These are phyloP conservation scores for Crocallis elinguaria DNA, from an alignment of 2,888 invertebrate genomes.

Conservation along the genomic window DNA sequence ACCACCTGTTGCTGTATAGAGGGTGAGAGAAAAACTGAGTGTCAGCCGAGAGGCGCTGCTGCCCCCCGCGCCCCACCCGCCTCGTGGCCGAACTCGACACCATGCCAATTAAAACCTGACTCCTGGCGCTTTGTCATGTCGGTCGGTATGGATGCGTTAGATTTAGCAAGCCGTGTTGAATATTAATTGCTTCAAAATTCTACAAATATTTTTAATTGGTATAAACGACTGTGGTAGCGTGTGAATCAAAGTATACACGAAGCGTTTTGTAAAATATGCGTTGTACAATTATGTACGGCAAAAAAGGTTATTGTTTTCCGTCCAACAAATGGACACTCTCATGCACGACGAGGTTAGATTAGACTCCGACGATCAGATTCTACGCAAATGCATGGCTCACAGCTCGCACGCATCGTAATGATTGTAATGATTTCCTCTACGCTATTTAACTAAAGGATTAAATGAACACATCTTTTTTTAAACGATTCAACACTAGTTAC, in stretches of 20 bases:
- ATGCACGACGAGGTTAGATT: constrained; percentile 22
- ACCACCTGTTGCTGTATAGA: constrained; percentile 70
- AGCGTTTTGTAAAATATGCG: constrained; percentile 25
- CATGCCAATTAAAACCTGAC: constrained; percentile 75
- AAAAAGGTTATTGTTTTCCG: constrained; percentile 31
- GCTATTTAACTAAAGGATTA: no score
- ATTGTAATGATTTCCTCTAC: constrained; percentile 7
- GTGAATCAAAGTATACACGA: constrained; percentile 24
- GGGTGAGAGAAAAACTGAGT: constrained; percentile 73
- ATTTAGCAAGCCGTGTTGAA: constrained; percentile 50
- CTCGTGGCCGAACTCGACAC: constrained; percentile 56
- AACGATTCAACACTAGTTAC: no score
- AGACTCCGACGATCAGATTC: constrained; percentile 16
- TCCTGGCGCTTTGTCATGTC: constrained; percentile 64
- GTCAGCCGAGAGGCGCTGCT: constrained; percentile 46
- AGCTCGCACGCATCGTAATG: background rate
- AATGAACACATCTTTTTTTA: no score
- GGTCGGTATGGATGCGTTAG: constrained; percentile 46
- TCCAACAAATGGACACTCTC: constrained; percentile 22
- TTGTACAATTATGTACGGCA: constrained; percentile 27
- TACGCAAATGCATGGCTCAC: constrained; percentile 15
- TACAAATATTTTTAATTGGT: constrained; percentile 51
- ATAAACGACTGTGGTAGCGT: constrained; percentile 26
- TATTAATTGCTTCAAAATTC: constrained; percentile 55
- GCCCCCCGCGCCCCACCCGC: constrained; percentile 34